phyloP scores from a whole-genome alignment of 2,888 invertebrate species.

The Camponotus fellah region DNA sequence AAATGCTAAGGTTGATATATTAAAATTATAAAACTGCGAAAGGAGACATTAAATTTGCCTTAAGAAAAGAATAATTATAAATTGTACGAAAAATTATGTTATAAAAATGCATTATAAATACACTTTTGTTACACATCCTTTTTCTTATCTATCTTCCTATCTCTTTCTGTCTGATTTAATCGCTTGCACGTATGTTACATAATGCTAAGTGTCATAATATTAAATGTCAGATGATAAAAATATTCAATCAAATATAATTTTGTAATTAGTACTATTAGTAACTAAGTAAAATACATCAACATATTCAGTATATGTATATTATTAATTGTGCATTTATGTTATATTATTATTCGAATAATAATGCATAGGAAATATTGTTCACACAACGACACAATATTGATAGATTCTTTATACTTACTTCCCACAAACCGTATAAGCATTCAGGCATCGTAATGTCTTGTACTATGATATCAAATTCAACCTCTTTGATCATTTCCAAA shows the following conservation, averaged over 20 bases:
- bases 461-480: constrained; percentile 56
- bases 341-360: not conserved
- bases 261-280: too few relatives aligned
- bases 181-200: too few relatives aligned
- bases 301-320: too few relatives aligned
- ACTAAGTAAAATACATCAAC: too few relatives aligned
- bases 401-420: constrained; percentile 42
- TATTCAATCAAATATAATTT: too few relatives aligned
- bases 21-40: not conserved
- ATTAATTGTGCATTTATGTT: not conserved
- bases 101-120: too few relatives aligned
- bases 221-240: too few relatives aligned
- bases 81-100: too few relatives aligned
- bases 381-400: not conserved
- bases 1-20: not conserved
- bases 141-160: too few relatives aligned
- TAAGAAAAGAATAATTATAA: not conserved
- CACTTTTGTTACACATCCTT: too few relatives aligned
- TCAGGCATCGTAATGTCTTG: constrained; percentile 45
- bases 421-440: constrained; percentile 55
- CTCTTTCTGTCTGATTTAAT: too few relatives aligned
- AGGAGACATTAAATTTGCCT: not conserved
- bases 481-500: constrained; percentile 43
- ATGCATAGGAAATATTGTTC: not conserved
- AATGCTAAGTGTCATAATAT: too few relatives aligned